Conservation (phyloP, 2,113 vertebrate species). For the Micromys minutus region DNA sequence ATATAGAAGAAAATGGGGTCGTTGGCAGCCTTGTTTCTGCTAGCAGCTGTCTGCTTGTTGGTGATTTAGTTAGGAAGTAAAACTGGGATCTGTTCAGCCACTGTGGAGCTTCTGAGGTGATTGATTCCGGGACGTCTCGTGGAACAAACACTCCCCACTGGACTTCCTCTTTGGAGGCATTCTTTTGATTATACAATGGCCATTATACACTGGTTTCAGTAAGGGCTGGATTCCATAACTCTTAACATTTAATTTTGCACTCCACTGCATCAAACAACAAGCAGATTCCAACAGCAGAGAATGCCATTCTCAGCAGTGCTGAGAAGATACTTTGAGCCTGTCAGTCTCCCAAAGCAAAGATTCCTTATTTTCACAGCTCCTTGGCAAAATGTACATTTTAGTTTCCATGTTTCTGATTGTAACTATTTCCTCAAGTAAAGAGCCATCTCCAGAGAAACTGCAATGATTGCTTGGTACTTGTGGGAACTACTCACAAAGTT, state of each 20-base stretch:
- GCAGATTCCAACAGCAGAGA: conserved; percentile 97
- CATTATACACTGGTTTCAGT: conserved; percentile 85
- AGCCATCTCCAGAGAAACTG: conserved; percentile 96
- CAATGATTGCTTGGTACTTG: conserved; percentile 90
- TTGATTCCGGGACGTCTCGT: conserved; percentile 88
- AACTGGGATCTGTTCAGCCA: conserved; percentile 95
- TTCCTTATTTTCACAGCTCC: conserved; percentile 92
- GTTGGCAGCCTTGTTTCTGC: conserved; percentile 91
- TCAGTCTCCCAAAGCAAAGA: conserved; percentile 94
- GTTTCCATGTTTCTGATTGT: conserved; percentile 92
- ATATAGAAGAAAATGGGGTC: conserved; percentile 93
- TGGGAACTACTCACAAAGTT: conserved; percentile 96
- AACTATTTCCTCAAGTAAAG: conserved; percentile 92
- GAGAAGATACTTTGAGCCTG: conserved; percentile 95
- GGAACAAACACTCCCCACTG: conserved; percentile 91
- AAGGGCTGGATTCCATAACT: conserved; percentile 89
- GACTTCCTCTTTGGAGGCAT: conserved; percentile 89
- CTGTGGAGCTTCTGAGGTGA: conserved; percentile 87
- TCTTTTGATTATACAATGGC: conserved; percentile 92
- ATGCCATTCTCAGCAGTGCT: conserved; percentile 88
- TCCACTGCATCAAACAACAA: conserved; percentile 96
- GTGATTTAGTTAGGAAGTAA: conserved; percentile 90
- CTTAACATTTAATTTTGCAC: conserved; percentile 87
- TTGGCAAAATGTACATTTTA: conserved; percentile 94
- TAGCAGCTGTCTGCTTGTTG: conserved; percentile 87